phyloP scores from a whole-genome alignment of 2,888 invertebrate species.

The Boloria selene region DNA sequence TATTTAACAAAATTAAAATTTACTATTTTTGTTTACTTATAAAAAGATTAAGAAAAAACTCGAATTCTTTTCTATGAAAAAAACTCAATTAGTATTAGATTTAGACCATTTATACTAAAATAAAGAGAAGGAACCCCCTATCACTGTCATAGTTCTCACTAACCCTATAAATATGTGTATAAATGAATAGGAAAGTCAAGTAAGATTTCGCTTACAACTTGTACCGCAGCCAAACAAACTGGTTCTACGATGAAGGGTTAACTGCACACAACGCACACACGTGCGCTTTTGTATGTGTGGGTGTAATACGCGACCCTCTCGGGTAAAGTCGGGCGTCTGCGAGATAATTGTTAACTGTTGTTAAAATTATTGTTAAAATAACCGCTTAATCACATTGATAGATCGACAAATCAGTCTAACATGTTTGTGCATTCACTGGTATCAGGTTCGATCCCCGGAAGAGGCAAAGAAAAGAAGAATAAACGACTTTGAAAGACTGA shows the following conservation, averaged over 20 bases:
- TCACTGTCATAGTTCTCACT: not conserved
- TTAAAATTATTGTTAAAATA: conserved; percentile 26
- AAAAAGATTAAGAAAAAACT: too few species aligned
- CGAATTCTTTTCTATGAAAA: too few species aligned
- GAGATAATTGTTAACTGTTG: conserved; percentile 25
- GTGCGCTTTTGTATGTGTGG: conserved; percentile 39
- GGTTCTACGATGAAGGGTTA: conserved; percentile 64
- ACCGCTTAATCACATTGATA: conserved; percentile 5
- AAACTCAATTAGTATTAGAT: too few species aligned
- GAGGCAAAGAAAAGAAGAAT: too few species aligned
- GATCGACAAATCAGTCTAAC: not conserved
- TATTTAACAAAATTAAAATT: too few species aligned
- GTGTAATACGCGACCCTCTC: conserved; percentile 29
- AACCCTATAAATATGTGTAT: not conserved
- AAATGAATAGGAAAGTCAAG: conserved; percentile 1
- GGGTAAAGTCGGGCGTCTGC: conserved; percentile 27
- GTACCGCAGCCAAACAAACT: conserved; percentile 52
- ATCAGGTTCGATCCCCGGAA: too few species aligned
- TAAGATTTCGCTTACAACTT: conserved; percentile 29
- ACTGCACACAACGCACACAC: conserved; percentile 43
- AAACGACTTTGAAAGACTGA: too few species aligned
- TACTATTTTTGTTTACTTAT: too few species aligned
- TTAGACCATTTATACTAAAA: too few species aligned
- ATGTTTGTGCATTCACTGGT: too few species aligned
- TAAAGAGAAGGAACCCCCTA: too few species aligned